Evolutionary conservation across 2,113 vertebrate genomes (phyloP).

Genomic region (Corynorhinus townsendii): DNA sequence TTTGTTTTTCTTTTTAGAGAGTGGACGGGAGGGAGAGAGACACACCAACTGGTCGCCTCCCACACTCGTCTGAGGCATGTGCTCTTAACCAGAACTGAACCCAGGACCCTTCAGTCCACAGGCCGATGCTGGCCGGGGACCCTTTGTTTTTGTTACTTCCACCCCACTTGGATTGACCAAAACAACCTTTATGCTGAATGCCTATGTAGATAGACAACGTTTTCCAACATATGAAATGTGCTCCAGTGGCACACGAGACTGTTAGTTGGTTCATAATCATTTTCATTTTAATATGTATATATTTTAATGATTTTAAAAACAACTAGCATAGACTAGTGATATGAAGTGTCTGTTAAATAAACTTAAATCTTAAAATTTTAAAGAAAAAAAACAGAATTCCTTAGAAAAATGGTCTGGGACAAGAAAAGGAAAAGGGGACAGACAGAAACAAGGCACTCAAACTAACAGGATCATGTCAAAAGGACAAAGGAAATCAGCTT

Average conservation of each 20-base stretch:
- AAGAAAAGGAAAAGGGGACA: neutral
- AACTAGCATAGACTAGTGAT: neutral
- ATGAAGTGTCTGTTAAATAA: neutral
- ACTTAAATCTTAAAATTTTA: neutral
- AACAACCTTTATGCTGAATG: neutral
- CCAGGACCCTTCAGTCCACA: too few relatives aligned
- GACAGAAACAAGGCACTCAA: neutral
- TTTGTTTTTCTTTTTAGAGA: too few relatives aligned
- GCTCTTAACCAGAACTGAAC: too few relatives aligned
- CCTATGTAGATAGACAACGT: neutral
- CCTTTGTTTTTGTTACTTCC: neutral
- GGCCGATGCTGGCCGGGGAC: too few relatives aligned
- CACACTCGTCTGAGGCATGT: too few relatives aligned
- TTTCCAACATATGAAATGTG: neutral
- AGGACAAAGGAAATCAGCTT: neutral
- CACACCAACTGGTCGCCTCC: too few relatives aligned
- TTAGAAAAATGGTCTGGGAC: neutral
- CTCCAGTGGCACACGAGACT: neutral
- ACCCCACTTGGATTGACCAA: neutral
- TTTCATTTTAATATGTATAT: neutral
- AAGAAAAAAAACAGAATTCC: neutral
- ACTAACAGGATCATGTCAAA: neutral
- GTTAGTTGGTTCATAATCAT: neutral
- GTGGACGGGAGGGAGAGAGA: too few relatives aligned
- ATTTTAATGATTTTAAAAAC: conserved; percentile 15